Evolutionary conservation across 1,140 invertebrate genomes (phyloP), one percentile per base, ranked within the genome.

Genomic region (Apis mellifera): DNA sequence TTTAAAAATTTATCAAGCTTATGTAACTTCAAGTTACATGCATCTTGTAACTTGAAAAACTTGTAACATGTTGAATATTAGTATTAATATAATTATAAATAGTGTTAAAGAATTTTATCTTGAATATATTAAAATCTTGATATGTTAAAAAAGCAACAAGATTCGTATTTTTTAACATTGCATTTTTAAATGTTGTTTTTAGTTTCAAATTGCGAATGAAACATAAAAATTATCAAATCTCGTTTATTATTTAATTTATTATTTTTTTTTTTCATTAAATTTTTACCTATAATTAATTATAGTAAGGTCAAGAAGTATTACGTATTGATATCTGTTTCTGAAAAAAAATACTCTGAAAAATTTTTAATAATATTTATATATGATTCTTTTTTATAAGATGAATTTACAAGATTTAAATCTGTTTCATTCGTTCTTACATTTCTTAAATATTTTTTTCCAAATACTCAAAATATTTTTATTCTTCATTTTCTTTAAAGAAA

Each of bases 1-100:
- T 48, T 71, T 64, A n/a, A 42, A 66, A 84, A 68, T 82, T 70
- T 48, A 15, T 54, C 21, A 8, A 21, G 4, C 9, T 55, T 55
- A 9, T n/a, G 21, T 50, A 50, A 75, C n/a, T 75, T 26, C 12
- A 11, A 73, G 0, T 73, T 60, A 0, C 13, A 23, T 9, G 17
- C 23, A 23, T 52, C 3, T n/a, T n/a, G n/a, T n/a, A n/a, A n/a
- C n/a, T n/a, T n/a, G 19, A 50, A 4, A 4, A 12, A 4, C 42
- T 17, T 50, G 5, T 9, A 13, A 72, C 9, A n/a, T 1, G 19
- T 9, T 42, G 26, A 21, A 32, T 19, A 42, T n/a, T n/a, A 3
- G 19, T n/a, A 17, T n/a, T 55, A 9, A 26, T 26, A 9, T 1
- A 17, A 55, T 7, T 32, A 52, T 26, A n/a, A n/a, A n/a, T n/a